Conservation (phyloP, 2,888 invertebrate species). For the Neoitamus cyanurus region DNA sequence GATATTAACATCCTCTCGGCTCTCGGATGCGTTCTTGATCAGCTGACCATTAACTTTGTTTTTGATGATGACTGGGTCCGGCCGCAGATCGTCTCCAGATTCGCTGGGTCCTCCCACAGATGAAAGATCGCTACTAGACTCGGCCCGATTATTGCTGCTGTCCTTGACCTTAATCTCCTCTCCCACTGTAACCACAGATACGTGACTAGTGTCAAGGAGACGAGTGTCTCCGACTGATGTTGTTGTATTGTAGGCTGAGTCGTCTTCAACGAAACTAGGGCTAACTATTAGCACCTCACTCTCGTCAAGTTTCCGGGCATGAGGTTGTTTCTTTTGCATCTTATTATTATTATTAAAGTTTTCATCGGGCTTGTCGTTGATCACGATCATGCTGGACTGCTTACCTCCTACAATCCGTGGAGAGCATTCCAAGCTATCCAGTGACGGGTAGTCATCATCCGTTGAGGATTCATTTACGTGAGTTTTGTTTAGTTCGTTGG, state of each 20-base stretch:
- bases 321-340: conserved; percentile 48
- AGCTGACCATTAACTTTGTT: conserved; percentile 69
- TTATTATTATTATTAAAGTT: conserved; percentile 51
- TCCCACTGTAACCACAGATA: conserved; percentile 91
- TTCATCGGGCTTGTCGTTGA: conserved; percentile 60
- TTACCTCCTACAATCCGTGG: conserved; percentile 55
- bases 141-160: conserved; percentile 67
- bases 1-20: conserved; percentile 65
- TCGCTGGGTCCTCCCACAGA: conserved; percentile 51
- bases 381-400: conserved; percentile 63
- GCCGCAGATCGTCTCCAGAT: conserved; percentile 50
- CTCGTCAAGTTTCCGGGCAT: conserved; percentile 81
- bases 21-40: conserved; percentile 56
- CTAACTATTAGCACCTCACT: conserved; percentile 87
- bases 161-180: conserved; percentile 82
- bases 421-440: conserved; percentile 78
- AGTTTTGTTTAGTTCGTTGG: conserved; percentile 80
- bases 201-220: conserved; percentile 84
- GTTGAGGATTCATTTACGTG: conserved; percentile 75
- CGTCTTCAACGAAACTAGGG: conserved; percentile 74
- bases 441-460: conserved; percentile 80
- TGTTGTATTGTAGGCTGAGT: conserved; percentile 70
- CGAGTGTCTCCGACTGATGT: conserved; percentile 58
- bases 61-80: conserved; percentile 46
- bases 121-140: conserved; percentile 58